Conservation (phyloP, 2,888 invertebrate species). For the Andrena camellia region DNA sequence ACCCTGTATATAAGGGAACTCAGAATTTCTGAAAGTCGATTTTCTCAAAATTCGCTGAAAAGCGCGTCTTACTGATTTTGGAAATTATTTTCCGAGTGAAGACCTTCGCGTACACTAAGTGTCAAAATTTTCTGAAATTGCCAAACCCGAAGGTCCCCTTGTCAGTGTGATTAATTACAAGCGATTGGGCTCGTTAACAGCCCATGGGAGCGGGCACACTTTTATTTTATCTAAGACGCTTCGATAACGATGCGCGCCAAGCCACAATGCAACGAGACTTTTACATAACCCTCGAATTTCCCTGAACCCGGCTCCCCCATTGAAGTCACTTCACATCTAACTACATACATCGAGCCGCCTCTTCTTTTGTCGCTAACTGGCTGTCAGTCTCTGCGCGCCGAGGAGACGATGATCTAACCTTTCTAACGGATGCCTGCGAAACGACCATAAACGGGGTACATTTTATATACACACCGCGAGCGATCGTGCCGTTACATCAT, state of each 20-base stretch:
- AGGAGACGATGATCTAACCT: conserved; percentile 6
- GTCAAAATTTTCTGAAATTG: too few relatives aligned
- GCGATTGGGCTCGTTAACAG: not conserved
- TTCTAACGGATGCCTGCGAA: not conserved
- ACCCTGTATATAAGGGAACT: too few relatives aligned
- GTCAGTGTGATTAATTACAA: not conserved
- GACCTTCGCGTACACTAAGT: too few relatives aligned
- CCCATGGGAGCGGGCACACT: too few relatives aligned
- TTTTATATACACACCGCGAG: not conserved
- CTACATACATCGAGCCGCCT: not conserved
- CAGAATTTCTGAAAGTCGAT: too few relatives aligned
- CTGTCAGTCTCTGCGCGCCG: conserved; percentile 4
- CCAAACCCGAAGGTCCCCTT: too few relatives aligned
- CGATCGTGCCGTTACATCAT: conserved; percentile 6
- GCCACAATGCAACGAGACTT: not conserved
- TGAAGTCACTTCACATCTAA: not conserved
- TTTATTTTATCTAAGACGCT: not conserved
- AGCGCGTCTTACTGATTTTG: too few relatives aligned
- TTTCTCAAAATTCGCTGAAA: too few relatives aligned
- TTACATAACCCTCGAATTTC: not conserved
- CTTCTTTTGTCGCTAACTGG: conserved; percentile 1
- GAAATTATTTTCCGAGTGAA: too few relatives aligned
- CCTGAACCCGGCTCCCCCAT: not conserved
- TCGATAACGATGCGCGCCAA: not conserved
- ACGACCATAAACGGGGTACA: not conserved